phyloP scores from a whole-genome alignment of 53 echinoderm and acorn worm species.

The Astropecten irregularis region DNA sequence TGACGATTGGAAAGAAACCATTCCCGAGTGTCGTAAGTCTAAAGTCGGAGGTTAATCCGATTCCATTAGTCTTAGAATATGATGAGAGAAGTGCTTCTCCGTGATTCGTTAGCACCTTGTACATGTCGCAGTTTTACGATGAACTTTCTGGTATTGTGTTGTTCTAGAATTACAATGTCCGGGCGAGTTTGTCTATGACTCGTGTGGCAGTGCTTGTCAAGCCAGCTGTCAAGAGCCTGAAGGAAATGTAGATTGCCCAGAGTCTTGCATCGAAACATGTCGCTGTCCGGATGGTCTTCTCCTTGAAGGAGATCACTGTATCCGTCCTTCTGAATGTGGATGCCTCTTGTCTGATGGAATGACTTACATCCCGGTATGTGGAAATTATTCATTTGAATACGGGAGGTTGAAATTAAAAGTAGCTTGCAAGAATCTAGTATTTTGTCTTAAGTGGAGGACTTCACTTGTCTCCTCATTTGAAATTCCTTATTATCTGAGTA shows the following conservation, averaged over 20 bases:
- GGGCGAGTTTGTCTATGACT: constrained; percentile 48
- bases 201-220: constrained; percentile 61
- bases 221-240: constrained; percentile 53
- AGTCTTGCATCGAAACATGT: constrained; percentile 49
- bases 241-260: background rate
- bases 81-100: no score
- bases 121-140: no score
- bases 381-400: no score
- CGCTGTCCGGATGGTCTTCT: constrained; percentile 58
- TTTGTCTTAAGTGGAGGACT: no score
- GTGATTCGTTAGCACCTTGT: no score
- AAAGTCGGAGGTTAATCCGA: no score
- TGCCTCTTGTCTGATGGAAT: constrained; percentile 38
- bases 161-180: constrained; percentile 44
- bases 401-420: no score
- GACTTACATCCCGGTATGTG: constrained; percentile 43
- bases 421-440: no score
- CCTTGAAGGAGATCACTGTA: constrained; percentile 60
- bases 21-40: constrained; percentile 65
- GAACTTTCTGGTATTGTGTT: background rate
- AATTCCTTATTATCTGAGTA: background rate
- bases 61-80: no score
- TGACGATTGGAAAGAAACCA: constrained; percentile 56
- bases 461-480: no score
- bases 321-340: constrained; percentile 53